Conservation (phyloP, 1,140 invertebrate genomes). For the Ericerus pela region DNA sequence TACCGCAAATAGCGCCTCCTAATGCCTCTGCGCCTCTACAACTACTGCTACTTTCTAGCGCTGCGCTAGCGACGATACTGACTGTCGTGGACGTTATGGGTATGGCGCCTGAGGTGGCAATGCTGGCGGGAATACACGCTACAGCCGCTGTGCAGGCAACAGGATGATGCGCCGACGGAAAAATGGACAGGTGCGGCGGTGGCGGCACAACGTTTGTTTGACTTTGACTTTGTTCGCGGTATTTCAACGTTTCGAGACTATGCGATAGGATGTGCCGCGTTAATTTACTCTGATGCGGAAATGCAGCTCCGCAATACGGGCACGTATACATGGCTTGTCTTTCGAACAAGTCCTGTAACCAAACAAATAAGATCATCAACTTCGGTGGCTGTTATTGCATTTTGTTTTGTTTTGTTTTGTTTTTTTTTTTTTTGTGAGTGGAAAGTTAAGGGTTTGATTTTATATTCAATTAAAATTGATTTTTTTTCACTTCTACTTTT, state of each 20-base stretch:
- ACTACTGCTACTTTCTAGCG: slow-evolving; percentile 80
- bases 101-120: slow-evolving; percentile 28
- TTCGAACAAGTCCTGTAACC: slow-evolving; percentile 50
- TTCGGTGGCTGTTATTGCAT: slow-evolving; percentile 1
- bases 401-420: too few species aligned
- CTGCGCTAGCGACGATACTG: slow-evolving; percentile 41
- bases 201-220: too few species aligned
- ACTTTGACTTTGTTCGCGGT: slow-evolving; percentile 48
- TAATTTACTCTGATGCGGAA: slow-evolving; percentile 75
- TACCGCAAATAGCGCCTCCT: too few species aligned
- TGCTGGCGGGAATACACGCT: slow-evolving; percentile 26
- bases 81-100: slow-evolving; percentile 30
- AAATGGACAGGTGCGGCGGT: too few species aligned
- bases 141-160: slow-evolving; percentile 15
- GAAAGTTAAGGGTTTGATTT: too few species aligned
- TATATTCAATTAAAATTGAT: too few species aligned
- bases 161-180: not conserved
- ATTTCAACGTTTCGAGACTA: slow-evolving; percentile 69
- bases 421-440: too few species aligned
- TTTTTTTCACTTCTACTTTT: too few species aligned
- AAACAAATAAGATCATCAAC: slow-evolving; percentile 44
- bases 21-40: too few species aligned
- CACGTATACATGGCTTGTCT: slow-evolving; percentile 37
- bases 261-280: slow-evolving; percentile 73
- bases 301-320: slow-evolving; percentile 72